Evolutionary conservation across 2,888 invertebrate genomes (phyloP).

Genomic region (Thymelicus acteon): DNA sequence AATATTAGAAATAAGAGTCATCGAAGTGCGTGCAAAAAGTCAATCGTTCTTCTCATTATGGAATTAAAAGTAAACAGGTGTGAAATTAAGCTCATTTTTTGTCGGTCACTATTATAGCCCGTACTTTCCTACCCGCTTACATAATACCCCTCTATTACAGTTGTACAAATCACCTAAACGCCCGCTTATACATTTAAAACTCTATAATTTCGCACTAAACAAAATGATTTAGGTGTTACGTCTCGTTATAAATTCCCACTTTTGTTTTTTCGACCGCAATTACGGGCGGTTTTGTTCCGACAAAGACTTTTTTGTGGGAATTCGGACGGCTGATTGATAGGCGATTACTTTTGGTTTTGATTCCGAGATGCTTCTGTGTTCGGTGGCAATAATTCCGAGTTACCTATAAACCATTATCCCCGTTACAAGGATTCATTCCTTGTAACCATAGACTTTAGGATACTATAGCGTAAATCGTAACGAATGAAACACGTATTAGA

Average conservation of each 20-base stretch:
- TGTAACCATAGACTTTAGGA: too few species aligned
- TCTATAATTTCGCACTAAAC: conserved; percentile 83
- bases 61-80: conserved; percentile 82
- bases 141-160: conserved; percentile 72
- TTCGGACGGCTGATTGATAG: conserved; percentile 76
- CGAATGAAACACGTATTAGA: too few species aligned
- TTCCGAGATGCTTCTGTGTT: conserved; percentile 71
- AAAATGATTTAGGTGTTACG: conserved; percentile 78
- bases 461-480: too few species aligned
- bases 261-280: conserved; percentile 78
- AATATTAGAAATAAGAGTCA: conserved; percentile 49
- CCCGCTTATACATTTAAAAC: conserved; percentile 64
- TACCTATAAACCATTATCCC: conserved; percentile 53
- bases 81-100: conserved; percentile 82
- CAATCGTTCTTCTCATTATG: conserved; percentile 72
- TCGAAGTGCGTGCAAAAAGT: conserved; percentile 68
- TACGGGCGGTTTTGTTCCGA: conserved; percentile 67
- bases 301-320: conserved; percentile 71
- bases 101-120: conserved; percentile 71
- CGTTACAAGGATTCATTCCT: too few species aligned
- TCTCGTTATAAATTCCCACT: conserved; percentile 81
- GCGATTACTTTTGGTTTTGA: conserved; percentile 77
- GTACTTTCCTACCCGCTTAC: conserved; percentile 70
- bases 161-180: conserved; percentile 77
- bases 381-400: conserved; percentile 53